Evolutionary conservation across 2,113 vertebrate species (phyloP), one percentile per base, ranked within the genome.

Genomic region (Ceyx cyanopectus): DNA sequence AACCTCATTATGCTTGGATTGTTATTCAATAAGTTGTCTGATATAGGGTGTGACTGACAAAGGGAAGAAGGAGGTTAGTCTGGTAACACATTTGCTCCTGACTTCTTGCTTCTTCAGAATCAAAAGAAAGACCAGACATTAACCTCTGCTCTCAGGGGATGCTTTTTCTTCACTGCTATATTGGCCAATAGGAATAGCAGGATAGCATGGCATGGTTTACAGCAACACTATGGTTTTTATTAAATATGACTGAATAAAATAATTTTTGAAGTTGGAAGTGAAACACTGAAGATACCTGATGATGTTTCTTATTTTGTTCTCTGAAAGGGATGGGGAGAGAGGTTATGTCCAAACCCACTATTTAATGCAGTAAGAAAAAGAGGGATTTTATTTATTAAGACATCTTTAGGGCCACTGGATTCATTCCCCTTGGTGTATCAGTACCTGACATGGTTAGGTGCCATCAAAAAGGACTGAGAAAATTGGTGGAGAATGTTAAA

Each of bases 21-120:
- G 61, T 26, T 53, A 43, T 88, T 91, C 61, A 93, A 73, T 89
- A 81, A 72, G 34, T 43, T 56, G 14, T 76, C 78, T 57, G 50
- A 40, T 86, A 21, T 5, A 67, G 81, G 21, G 9, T 85, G 23
- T 87, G 90, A 80, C 51, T 89, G 77, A 83, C 22, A 80, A 87
- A 70, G 50, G n/a, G 67, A 82, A 66, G 60, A 72, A 91, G 57
- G 1, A 40, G 20, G 48, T 90, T 81, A 69, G 29, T 16, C 51
- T 87, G 41, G 9, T 54, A 57, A 62, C n/a, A 27, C 5, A 2
- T 56, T 24, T 68, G 51, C 65, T 70, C 8, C 46, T 48, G 30
- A 60, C 27, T 80, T 91, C 30, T 2, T 7, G 58, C 16, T 85
- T 30, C 43, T 93, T 22, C 14, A 8, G 77, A 73, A 67, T 70